Conservation (phyloP, 2,113 vertebrate species). For the Triplophysa siluroides region DNA sequence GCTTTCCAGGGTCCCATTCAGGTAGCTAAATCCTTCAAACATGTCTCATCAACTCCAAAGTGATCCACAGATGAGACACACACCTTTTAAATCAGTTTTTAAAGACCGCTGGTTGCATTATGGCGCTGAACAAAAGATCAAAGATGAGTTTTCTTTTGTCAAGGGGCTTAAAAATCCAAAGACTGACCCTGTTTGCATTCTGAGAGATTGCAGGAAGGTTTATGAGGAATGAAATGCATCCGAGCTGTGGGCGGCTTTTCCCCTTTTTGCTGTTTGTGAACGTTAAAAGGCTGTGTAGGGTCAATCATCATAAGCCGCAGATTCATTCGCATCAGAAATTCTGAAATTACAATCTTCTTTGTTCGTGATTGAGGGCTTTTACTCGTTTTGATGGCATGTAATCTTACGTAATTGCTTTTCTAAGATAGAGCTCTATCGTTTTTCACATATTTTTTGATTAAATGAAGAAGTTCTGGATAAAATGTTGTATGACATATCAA, state of each 20-base stretch:
- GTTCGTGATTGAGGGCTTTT: conserved; percentile 23
- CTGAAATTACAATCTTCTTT: conserved; percentile 15
- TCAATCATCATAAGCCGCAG: conserved; percentile 17
- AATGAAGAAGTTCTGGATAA: conserved; percentile 11
- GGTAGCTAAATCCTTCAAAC: conserved; percentile 54
- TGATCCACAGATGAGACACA: conserved; percentile 50
- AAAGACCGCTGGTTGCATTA: conserved; percentile 36
- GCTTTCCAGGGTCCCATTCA: conserved; percentile 52
- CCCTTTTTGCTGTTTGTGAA: not conserved
- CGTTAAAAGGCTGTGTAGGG: conserved; percentile 6
- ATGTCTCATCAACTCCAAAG: conserved; percentile 50
- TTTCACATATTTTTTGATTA: conserved; percentile 32
- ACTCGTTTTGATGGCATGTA: conserved; percentile 25
- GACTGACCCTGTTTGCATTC: conserved; percentile 18
- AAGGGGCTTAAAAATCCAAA: conserved; percentile 36
- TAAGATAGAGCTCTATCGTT: conserved; percentile 18
- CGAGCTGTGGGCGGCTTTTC: not conserved
- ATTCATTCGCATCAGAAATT: conserved; percentile 18
- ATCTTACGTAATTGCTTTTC: conserved; percentile 43
- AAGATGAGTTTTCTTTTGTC: conserved; percentile 32
- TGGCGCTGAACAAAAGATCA: conserved; percentile 17
- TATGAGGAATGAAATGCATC: conserved; percentile 2
- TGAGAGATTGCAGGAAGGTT: not conserved
- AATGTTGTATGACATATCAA: conserved; percentile 17
- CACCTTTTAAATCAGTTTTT: conserved; percentile 52